Conservation (phyloP, 2,797 vertebrate species). For the Taenioides sp. region DNA sequence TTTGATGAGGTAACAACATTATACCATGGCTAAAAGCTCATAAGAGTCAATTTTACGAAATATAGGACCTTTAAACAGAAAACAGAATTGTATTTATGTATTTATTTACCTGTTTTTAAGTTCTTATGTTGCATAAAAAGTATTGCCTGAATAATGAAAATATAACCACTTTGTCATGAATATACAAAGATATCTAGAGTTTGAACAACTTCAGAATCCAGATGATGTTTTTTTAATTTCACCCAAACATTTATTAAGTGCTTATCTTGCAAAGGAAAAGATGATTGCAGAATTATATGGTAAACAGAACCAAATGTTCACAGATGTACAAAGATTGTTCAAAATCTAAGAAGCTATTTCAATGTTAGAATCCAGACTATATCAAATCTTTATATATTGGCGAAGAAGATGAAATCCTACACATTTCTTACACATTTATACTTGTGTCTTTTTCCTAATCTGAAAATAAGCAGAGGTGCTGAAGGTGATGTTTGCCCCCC, state of each 20-base stretch:
- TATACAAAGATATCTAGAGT: neutral
- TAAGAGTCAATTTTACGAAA: no score
- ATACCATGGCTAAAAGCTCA: no score
- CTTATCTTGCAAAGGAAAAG: neutral
- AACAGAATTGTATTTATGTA: neutral
- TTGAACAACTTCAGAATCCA: neutral
- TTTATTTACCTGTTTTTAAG: neutral
- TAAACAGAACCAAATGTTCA: no score
- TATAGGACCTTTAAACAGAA: no score
- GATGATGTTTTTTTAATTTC: neutral
- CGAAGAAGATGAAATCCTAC: neutral
- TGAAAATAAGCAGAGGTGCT: neutral
- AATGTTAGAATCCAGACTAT: no score
- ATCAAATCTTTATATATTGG: no score
- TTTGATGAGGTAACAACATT: no score
- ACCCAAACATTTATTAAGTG: neutral
- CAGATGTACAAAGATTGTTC: no score
- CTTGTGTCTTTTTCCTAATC: neutral
- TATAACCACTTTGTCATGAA: neutral
- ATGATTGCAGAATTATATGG: no score
- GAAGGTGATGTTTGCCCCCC: conserved; percentile 4
- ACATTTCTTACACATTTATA: neutral
- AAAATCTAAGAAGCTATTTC: no score
- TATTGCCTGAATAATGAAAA: neutral
- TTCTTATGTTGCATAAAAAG: neutral